These are phyloP conservation scores for Aphidius ervi DNA, from an alignment of 1,140 invertebrate species.

Conservation along the genomic window DNA sequence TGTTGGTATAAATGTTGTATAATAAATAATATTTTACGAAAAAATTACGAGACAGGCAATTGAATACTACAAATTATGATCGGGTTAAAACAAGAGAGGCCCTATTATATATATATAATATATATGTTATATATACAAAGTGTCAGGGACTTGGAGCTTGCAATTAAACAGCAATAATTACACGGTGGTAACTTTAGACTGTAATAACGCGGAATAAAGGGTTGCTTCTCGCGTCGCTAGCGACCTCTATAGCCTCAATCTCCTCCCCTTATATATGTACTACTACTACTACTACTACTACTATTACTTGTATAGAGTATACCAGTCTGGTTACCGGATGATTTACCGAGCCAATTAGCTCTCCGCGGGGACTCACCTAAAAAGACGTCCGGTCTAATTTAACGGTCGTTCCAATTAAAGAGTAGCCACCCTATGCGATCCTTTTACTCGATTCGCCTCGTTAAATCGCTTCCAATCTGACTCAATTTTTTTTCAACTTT, in stretches of 20 bases:
- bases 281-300: neutral
- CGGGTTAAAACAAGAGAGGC: neutral
- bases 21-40: no score
- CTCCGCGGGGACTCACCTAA: slow-evolving; percentile 41
- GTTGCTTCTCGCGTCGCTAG: slow-evolving; percentile 35
- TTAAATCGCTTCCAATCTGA: slow-evolving; percentile 16
- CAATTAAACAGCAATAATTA: slow-evolving; percentile 58
- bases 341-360: slow-evolving; percentile 56
- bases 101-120: no score
- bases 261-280: slow-evolving; percentile 16
- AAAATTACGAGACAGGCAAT: neutral
- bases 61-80: neutral
- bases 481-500: neutral
- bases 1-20: no score
- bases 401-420: slow-evolving; percentile 52
- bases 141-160: slow-evolving; percentile 47
- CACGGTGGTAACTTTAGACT: slow-evolving; percentile 55
- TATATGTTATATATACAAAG: no score
- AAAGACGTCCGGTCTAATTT: slow-evolving; percentile 54
- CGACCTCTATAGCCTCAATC: no score
- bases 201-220: slow-evolving; percentile 56
- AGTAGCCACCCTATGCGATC: slow-evolving; percentile 36
- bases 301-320: neutral
- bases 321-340: slow-evolving; percentile 48
- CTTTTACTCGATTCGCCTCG: slow-evolving; percentile 20